Evolutionary conservation across 92 coral and sea anemone genomes (phyloP), one percentile per base, ranked within the genome.

Genomic region (Epizoanthus ramosus): DNA sequence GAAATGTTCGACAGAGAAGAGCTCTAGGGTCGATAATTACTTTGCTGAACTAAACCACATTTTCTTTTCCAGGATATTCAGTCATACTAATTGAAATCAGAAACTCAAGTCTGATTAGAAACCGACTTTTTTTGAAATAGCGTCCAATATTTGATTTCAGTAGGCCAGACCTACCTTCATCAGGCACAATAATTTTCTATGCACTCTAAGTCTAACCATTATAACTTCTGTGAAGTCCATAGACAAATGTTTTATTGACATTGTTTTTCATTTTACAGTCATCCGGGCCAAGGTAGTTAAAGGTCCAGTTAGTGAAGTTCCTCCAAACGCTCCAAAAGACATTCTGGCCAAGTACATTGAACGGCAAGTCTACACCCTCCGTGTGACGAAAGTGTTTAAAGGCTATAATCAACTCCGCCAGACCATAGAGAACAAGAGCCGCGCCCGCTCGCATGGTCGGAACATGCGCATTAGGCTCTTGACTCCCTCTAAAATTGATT

Each of bases 351-450:
- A 79, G 60, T 91, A 91, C 79, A 84, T 94, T 37, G 92, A 91
- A 68, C 79, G 94, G 50, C 95, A 90, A 59, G 95, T 94, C 13
- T 97, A 97, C 84, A 87, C 92, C 10, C 70, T 97, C 43, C 93
- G 97, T 41, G 90, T 97, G 21, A 90, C 94, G 35, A 97, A 97
- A 79, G 89, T 94, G 12, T 97, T 92, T 89, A 97, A 97, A 87
- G 99, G 99, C 28, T 79, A 70, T 10, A 9, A 56, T 39, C 84
- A 84, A 19, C 84, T 89, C 33, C 90, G 71, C 10, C 68, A 73
- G 23, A 69, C 92, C 9, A 85, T 74, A 5, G 84, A 90, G 18
- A 68, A 79, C 8, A 37, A 58, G 24, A 84, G 75, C 3, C 88
- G 88, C 56, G 95, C 93, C 15, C 82, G 82, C 37, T 81, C 93